Conservation (phyloP, 2,888 invertebrate genomes). For the Polymixis lichenea region DNA sequence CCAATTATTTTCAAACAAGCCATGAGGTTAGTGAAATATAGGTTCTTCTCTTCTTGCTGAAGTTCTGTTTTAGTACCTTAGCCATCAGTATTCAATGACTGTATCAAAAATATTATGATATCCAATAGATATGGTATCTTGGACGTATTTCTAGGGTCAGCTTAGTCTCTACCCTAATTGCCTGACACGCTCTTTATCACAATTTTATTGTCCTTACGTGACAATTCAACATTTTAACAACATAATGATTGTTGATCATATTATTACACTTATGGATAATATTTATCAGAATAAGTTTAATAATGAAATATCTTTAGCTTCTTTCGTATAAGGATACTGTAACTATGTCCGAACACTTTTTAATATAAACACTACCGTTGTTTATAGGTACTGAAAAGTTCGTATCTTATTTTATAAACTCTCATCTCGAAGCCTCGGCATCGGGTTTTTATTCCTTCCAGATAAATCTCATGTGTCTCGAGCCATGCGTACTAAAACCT, state of each 20-base stretch:
- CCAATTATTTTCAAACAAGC: not conserved
- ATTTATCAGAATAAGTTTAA: not conserved
- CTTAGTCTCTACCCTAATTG: not conserved
- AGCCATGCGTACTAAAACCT: constrained; percentile 36
- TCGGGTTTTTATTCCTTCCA: constrained; percentile 41
- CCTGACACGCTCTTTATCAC: not conserved
- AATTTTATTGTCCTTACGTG: not conserved
- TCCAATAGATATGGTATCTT: not conserved
- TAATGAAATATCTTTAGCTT: not conserved
- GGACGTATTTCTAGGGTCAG: not conserved
- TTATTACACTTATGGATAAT: not conserved
- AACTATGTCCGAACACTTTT: constrained; percentile 1
- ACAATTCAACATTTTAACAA: not conserved
- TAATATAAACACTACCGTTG: not conserved
- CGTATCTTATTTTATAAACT: constrained; percentile 7
- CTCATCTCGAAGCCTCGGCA: constrained; percentile 2
- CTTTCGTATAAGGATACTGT: not conserved
- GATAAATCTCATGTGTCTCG: constrained; percentile 51
- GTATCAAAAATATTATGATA: not conserved
- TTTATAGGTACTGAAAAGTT: constrained; percentile 23
- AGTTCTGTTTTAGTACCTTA: not conserved
- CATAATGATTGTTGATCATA: not conserved
- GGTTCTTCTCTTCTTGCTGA: not conserved
- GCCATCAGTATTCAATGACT: not conserved
- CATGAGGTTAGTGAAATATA: not conserved